Evolutionary conservation across 2,888 invertebrate species (phyloP).

Genomic region (Epinotia brunnichana): DNA sequence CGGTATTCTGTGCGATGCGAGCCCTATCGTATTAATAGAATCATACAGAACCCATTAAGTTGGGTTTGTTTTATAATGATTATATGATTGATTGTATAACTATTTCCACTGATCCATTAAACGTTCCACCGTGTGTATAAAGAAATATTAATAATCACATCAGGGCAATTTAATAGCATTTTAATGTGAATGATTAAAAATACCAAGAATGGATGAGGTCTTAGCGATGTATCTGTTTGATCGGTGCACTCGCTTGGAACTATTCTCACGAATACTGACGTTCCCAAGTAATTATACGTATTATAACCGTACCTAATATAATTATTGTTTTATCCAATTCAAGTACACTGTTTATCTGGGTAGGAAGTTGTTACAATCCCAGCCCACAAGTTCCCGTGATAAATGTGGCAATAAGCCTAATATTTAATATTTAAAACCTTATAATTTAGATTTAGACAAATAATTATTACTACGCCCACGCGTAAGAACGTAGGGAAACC

Average conservation of each 20-base stretch:
- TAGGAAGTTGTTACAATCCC: constrained; percentile 25
- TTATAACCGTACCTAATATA: constrained; percentile 1
- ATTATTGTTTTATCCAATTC: constrained; percentile 17
- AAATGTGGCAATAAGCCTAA: background rate
- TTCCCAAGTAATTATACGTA: constrained; percentile 21
- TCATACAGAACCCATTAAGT: no score
- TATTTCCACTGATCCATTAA: no score
- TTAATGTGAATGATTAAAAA: background rate
- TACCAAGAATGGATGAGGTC: background rate
- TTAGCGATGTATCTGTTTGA: background rate
- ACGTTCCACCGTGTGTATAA: no score
- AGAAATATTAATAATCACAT: background rate
- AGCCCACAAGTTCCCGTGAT: constrained; percentile 21
- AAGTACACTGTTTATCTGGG: constrained; percentile 18
- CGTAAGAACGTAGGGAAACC: no score
- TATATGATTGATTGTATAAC: no score
- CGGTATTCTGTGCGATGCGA: no score
- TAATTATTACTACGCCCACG: no score
- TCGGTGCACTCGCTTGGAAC: background rate
- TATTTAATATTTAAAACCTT: background rate
- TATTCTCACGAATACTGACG: constrained; percentile 8
- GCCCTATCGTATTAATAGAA: no score
- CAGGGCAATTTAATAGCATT: no score
- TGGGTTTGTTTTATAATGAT: no score
- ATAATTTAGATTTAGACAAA: background rate